Base-by-base conservation (phyloP, 1,140 invertebrate species). In the Bombus vancouverensis region DNA sequence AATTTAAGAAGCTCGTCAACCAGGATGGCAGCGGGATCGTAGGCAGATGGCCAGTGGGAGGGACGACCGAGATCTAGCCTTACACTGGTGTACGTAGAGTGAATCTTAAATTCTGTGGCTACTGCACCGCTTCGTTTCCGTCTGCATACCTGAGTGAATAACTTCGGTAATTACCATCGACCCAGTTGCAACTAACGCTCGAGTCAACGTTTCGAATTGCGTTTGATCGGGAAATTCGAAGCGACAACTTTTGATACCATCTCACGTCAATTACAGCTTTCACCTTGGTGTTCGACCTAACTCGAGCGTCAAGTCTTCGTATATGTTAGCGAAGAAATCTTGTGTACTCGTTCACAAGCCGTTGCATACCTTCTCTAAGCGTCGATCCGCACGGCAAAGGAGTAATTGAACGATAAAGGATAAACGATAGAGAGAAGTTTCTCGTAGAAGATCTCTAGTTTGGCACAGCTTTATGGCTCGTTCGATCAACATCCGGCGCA, bases 61-160 rank as follows among this genome's bases (percentile, higher is more conserved):
- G n/a, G 47, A 62, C 37, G 32, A 59, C 28, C 15, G 59, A 83
- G 53, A 76, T 34, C 42, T n/a, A 34, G 1, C 57, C 72, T 18
- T 80, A 18, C 22, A 34, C 53, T 2, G n/a, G 57, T 68, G 39
- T 37, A 86, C 80, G 87, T 75, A 81, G 62, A 86, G 83, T 34
- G 85, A 90, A 90, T 90, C 87, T 90, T 89, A 89, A 90, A 90
- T 89, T 90, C 83, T 79, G 72, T 25, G 71, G 78, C 77, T 32
- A 44, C 32, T n/a, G 44, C 44, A 25, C 76, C 59, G 62, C 42
- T 28, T 72, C 39, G 62, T 73, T 73, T 68, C 74, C 74, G 82
- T 83, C 65, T 76, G 65, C 83, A 86, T 88, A 86, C 83, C 88
- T 88, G 75, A 89, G 85, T 83, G 89, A 89, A 89, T 90, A 90